These are phyloP conservation scores for Cosmorhoe ocellata DNA, from an alignment of 2,888 invertebrate species.

Conservation along the genomic window DNA sequence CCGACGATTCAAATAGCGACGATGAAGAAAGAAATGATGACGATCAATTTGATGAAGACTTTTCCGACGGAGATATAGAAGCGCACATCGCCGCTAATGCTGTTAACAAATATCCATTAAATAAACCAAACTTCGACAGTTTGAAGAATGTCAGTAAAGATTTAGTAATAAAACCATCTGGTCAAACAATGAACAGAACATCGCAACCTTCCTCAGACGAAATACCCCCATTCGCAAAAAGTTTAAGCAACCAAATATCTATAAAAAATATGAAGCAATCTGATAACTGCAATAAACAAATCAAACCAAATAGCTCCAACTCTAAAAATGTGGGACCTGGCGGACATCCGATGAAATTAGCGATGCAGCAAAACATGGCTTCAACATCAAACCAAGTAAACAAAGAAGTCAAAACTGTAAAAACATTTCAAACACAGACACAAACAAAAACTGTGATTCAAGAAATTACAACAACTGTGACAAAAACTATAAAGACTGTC, in stretches of 20 bases:
- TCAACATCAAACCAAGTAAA: slow-evolving; percentile 59
- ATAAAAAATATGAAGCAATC: slow-evolving; percentile 47
- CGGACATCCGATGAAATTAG: slow-evolving; percentile 29
- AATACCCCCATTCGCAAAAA: slow-evolving; percentile 33
- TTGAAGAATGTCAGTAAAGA: slow-evolving; percentile 58
- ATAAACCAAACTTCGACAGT: slow-evolving; percentile 44
- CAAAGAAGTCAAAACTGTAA: slow-evolving; percentile 65
- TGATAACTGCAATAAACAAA: slow-evolving; percentile 29
- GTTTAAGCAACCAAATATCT: slow-evolving; percentile 43
- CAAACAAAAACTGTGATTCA: slow-evolving; percentile 70
- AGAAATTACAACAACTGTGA: slow-evolving; percentile 77
- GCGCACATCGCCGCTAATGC: slow-evolving; percentile 42
- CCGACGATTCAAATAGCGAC: slow-evolving; percentile 53
- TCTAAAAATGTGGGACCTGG: slow-evolving; percentile 21
- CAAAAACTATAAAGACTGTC: slow-evolving; percentile 74
- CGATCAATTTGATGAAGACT: slow-evolving; percentile 33
- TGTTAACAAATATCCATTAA: slow-evolving; percentile 40
- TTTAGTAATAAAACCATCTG: slow-evolving; percentile 48
- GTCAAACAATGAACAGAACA: slow-evolving; percentile 7
- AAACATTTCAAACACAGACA: slow-evolving; percentile 70
- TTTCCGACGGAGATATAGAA: slow-evolving; percentile 48
- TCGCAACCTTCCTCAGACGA: slow-evolving; percentile 29
- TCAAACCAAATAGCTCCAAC: slow-evolving; percentile 16
- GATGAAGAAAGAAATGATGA: slow-evolving; percentile 45
- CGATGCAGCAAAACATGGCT: slow-evolving; percentile 47